Evolutionary conservation across 2,797 vertebrate species (phyloP).

Genomic region (Luscinia megarhynchos): DNA sequence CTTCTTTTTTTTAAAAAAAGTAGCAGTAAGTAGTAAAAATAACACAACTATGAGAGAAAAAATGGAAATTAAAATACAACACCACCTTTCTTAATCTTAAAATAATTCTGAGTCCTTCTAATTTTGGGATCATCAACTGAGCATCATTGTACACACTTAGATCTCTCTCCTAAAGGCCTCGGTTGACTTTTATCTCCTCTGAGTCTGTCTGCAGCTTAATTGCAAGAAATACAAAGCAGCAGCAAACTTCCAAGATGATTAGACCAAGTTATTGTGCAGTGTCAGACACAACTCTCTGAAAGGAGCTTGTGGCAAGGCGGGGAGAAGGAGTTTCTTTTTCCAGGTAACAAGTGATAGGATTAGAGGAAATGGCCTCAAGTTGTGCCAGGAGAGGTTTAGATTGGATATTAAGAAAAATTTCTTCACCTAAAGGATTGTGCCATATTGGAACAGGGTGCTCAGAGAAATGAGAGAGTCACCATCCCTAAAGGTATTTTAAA

Average conservation of each 20-base stretch:
- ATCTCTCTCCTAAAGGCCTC: background rate
- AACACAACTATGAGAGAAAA: background rate
- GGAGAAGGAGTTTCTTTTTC: background rate
- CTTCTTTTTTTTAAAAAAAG: background rate
- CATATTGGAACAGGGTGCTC: background rate
- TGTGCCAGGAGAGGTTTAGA: background rate
- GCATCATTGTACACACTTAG: background rate
- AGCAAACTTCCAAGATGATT: background rate
- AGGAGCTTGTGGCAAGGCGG: background rate
- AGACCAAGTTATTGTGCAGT: background rate
- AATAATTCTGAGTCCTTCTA: background rate
- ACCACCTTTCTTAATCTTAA: background rate
- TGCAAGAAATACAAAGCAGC: background rate
- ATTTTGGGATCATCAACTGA: background rate
- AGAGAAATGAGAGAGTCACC: background rate
- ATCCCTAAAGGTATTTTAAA: background rate
- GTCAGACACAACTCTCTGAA: background rate
- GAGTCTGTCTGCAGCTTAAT: background rate
- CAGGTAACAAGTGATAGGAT: rapidly evolving
- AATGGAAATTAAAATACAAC: background rate
- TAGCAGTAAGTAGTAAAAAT: background rate
- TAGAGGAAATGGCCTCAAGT: background rate
- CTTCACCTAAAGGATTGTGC: background rate
- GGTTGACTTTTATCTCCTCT: background rate
- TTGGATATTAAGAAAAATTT: background rate